A percentile compares a stretch with the other conserved stretches of the same genome.
Evolutionary conservation across 2,797 vertebrate species (phyloP).

Genomic region (Phataginus tetradactyla): DNA sequence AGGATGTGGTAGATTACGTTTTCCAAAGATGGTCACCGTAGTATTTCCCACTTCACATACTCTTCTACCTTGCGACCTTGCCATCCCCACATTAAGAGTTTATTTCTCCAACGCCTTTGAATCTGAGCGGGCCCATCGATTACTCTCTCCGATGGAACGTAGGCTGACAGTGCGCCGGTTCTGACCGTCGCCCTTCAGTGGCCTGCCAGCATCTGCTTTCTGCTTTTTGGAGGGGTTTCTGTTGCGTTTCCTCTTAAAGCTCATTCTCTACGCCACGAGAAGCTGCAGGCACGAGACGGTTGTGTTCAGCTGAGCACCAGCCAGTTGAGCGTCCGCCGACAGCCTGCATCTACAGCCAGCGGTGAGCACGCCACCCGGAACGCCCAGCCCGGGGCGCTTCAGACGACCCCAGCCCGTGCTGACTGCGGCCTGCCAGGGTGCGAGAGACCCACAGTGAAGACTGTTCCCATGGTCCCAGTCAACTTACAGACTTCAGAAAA

Average conservation of each 20-base stretch:
- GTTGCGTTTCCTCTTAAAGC: neutral
- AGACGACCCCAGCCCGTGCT: neutral
- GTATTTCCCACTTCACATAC: neutral
- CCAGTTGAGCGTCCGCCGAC: neutral
- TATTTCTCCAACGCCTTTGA: neutral
- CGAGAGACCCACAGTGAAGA: neutral
- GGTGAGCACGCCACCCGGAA: accelerated
- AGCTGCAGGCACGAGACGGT: neutral
- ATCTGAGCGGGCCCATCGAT: neutral
- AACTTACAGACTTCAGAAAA: neutral
- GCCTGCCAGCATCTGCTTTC: neutral
- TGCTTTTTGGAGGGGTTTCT: neutral
- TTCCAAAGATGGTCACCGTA: neutral
- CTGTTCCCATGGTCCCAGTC: neutral
- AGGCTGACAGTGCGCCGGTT: neutral
- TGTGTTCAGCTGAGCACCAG: neutral
- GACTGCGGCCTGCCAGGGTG: neutral
- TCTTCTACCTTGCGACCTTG: neutral
- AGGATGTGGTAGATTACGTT: neutral
- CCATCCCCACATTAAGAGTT: neutral
- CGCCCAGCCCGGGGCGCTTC: neutral
- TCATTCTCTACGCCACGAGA: neutral
- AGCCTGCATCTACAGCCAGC: neutral
- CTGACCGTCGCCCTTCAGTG: neutral
- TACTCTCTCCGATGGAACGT: neutral